Evolutionary conservation across 2,113 vertebrate genomes (phyloP).

Genomic region (Riparia riparia): DNA sequence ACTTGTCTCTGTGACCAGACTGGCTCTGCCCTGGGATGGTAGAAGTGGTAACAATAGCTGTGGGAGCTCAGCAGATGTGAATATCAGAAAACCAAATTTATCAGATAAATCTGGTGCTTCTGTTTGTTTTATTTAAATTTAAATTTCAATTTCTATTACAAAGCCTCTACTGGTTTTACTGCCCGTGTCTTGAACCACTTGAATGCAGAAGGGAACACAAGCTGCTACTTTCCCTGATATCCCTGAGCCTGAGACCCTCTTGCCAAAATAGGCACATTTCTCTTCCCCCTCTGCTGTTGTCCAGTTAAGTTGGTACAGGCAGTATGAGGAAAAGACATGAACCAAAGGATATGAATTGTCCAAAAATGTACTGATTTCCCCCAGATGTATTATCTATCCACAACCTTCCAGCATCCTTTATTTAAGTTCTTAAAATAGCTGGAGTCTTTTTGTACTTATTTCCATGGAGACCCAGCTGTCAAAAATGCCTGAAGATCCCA

Average conservation of each 20-base stretch:
- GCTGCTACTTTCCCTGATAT: neutral
- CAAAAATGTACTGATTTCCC: slow-evolving; percentile 42
- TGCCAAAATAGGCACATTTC: neutral
- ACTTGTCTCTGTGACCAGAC: neutral
- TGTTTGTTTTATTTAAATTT: neutral
- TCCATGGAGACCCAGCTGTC: slow-evolving; percentile 74
- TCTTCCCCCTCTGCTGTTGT: neutral
- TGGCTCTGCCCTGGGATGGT: neutral
- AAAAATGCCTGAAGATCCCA: slow-evolving; percentile 41
- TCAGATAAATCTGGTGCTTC: neutral
- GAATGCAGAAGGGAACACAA: neutral
- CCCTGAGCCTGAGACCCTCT: neutral
- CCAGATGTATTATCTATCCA: slow-evolving; percentile 31
- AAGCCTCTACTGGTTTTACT: neutral
- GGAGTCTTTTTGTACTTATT: slow-evolving; percentile 49
- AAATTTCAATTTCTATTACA: neutral
- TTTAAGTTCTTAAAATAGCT: slow-evolving; percentile 72
- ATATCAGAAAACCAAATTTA: neutral
- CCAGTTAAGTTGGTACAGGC: neutral
- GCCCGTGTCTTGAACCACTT: neutral
- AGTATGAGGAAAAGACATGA: neutral
- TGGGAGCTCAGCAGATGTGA: neutral
- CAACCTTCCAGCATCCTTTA: neutral
- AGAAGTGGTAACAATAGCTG: neutral
- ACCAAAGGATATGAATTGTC: slow-evolving; percentile 26